Percentiles rank a stretch among this genome's conserved stretches.
These are phyloP conservation scores for Argyrosomus japonicus DNA, from an alignment of 2,113 vertebrate species.

Conservation along the genomic window DNA sequence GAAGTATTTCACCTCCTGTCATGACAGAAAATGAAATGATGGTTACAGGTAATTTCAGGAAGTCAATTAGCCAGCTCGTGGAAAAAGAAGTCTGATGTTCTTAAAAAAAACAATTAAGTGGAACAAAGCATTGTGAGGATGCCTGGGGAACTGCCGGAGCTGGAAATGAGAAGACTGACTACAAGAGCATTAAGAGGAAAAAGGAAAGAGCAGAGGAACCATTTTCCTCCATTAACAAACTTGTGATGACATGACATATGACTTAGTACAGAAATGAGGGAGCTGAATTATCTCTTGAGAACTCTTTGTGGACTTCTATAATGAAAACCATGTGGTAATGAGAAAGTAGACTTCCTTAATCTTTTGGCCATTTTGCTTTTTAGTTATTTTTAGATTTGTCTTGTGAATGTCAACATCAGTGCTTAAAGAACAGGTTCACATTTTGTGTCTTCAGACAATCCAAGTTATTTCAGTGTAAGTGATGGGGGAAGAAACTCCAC, in stretches of 20 bases:
- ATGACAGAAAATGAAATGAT: slow-evolving; percentile 49
- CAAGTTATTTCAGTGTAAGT: too few relatives aligned
- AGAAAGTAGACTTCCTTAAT: too few relatives aligned
- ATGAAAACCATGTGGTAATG: not conserved
- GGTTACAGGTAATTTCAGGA: not conserved
- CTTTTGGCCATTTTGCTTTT: not conserved
- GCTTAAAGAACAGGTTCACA: too few relatives aligned
- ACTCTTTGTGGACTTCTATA: not conserved
- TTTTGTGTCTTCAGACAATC: too few relatives aligned
- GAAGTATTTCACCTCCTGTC: slow-evolving; percentile 96
- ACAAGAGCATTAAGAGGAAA: not conserved
- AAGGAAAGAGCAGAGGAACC: too few relatives aligned
- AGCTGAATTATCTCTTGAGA: too few relatives aligned
- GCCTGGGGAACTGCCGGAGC: not conserved
- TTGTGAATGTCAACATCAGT: not conserved
- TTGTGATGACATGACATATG: too few relatives aligned
- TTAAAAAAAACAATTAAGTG: not conserved
- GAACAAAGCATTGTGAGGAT: not conserved
- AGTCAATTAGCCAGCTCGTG: not conserved
- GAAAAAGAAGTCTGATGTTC: not conserved
- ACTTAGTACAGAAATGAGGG: too few relatives aligned
- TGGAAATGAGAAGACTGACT: not conserved
- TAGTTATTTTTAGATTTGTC: not conserved
- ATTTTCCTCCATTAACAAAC: too few relatives aligned
- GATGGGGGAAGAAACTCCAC: too few relatives aligned